phyloP scores from a whole-genome alignment of 2,797 vertebrate species.

The Artibeus jamaicensis region DNA sequence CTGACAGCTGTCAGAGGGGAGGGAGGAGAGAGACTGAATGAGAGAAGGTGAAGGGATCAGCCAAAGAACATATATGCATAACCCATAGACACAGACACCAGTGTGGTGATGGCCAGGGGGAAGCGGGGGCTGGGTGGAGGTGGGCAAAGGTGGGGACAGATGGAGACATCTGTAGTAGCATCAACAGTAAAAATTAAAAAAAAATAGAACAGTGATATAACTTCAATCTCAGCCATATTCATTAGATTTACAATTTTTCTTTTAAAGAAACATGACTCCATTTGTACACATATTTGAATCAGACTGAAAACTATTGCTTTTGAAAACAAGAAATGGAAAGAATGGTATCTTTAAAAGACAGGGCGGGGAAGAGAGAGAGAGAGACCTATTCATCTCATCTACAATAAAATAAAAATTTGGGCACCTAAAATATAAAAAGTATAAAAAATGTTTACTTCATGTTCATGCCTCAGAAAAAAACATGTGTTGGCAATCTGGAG shows the following conservation, averaged over 20 bases:
- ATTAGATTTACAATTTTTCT: background rate
- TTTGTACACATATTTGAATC: slow-evolving; percentile 2
- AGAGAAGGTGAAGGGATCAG: background rate
- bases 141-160: background rate
- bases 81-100: background rate
- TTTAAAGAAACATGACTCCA: background rate
- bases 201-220: background rate
- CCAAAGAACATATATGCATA: background rate
- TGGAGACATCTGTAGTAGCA: background rate
- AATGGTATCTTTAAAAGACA: background rate
- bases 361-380: background rate
- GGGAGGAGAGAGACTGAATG: background rate
- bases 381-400: background rate
- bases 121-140: background rate
- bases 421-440: background rate
- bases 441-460: background rate
- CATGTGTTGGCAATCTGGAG: background rate
- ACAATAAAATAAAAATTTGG: background rate
- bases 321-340: background rate
- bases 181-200: background rate
- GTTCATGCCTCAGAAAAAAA: background rate
- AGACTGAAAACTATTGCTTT: background rate
- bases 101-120: background rate
- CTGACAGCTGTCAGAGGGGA: background rate
- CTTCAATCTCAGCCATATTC: background rate